Evolutionary conservation across 2,888 invertebrate species (phyloP), one percentile per base, ranked within the genome.

Genomic region (Polyommatus icarus): DNA sequence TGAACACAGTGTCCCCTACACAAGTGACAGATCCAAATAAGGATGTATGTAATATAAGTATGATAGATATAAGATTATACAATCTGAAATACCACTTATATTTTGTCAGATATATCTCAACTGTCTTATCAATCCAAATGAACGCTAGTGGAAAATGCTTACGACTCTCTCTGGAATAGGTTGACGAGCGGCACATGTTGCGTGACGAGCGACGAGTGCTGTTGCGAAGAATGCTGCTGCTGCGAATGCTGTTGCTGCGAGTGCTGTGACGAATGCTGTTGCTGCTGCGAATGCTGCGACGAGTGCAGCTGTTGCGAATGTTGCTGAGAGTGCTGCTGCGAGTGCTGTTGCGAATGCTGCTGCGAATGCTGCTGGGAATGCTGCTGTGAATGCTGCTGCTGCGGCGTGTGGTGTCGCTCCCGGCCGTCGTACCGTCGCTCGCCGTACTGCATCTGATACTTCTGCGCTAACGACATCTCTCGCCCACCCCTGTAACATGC

Each of bases 361-460:
- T 67, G 61, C 29, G 24, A 15, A 2, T 46, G 46, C 10, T 46
- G 73, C 5, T 75, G 73, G 29, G 46, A 4, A 3, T 89, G 89
- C 81, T 89, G 82, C 40, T 89, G 75, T 29, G 90, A 85, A 72
- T 89, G 89, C 82, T 90, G 93, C 71, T 89, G 89, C 76, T 94
- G 94, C 61, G 92, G 88, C 71, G 77, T 50, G 75, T 29, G 78
- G 40, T 76, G 76, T 24, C 29, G 67, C 8, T 36, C 67, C 5
- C 67, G 79, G 76, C 59, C 78, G 72, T 57, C 80, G 77, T 54
- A 79, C 18, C 76, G 78, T 76, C 91, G 84, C 79, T 95, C 93
- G 24, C 71, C 50, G 78, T 81, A 82, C 78, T 82, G 82, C 76
- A 82, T 79, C 79, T 83, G 80, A 82, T 87, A 89, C 78, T 90